Evolutionary conservation across 2,888 invertebrate genomes (phyloP), one percentile per base, ranked within the genome.

Genomic region (Oligia latruncula): DNA sequence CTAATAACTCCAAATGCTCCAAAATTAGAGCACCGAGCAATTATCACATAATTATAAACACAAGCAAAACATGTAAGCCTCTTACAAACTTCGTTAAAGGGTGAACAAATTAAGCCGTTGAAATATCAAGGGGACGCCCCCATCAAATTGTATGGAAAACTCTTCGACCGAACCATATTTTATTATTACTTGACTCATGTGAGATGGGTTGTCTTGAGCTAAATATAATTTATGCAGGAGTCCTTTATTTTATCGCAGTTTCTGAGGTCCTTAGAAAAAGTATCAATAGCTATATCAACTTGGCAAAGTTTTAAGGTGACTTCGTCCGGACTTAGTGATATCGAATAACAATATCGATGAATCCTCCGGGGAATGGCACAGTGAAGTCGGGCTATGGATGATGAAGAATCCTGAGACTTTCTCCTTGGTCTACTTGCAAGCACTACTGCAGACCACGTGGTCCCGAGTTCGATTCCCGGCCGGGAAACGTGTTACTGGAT

Each of bases 41-140:
- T 87, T 88, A 88, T 71, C 77, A 76, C 81, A 71, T 81, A 80
- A 87, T 83, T 88, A 77, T 71, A 65, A 88, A 86, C 70, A 86
- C 65, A 83, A 86, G 83, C 83, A 88, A 78, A 83, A 73, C 79
- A 64, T 77, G 70, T 88, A 87, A 87, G 81, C 87, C 74, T 81
- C 88, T 88, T 87, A 83, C 13, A 52, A 83, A 88, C 75, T 81
- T 74, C 70, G 75, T 71, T 80, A 68, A 65, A 71, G 71, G 68
- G 55, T 65, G 60, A 86, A 78, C 80, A 80, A 81, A 77, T 75
- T 88, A 86, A 86, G 76, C 83, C 77, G 72, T 77, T 83, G 66
- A 72, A 78, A 86, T 75, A 83, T 78, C 80, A 83, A 78, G 75
- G 74, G 80, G 85, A 64, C 60, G 72, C 71, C 70, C 68, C 77